Evolutionary conservation across 2,888 invertebrate genomes (phyloP).

Genomic region (Tipula vernalis): DNA sequence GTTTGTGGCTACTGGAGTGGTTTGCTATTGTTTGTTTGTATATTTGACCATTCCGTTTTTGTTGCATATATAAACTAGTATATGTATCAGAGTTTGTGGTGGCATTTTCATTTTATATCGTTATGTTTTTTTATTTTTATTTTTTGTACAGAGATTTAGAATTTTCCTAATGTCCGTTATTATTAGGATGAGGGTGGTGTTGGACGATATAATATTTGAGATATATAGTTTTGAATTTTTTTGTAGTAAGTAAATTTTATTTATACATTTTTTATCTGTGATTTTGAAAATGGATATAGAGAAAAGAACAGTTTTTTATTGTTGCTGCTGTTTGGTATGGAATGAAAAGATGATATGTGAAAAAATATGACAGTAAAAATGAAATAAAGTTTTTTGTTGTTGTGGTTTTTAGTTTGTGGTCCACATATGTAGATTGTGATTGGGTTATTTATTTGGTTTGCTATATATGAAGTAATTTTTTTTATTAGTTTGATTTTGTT

Average conservation of each 20-base stretch:
- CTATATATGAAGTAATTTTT: neutral
- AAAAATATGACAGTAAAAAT: constrained; percentile 6
- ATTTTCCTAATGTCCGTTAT: neutral
- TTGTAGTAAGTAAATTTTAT: neutral
- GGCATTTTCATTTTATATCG: neutral
- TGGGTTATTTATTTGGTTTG: neutral
- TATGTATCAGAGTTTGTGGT: neutral
- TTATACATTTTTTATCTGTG: neutral
- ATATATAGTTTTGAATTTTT: neutral
- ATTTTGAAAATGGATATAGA: constrained; percentile 4
- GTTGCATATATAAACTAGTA: neutral
- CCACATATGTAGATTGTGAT: neutral
- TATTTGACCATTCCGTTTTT: neutral
- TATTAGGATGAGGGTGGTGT: neutral
- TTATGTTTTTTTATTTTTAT: neutral
- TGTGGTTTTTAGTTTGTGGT: constrained; percentile 4
- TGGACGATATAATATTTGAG: neutral
- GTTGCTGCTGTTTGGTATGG: neutral
- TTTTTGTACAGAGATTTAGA: neutral
- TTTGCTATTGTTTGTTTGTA: neutral
- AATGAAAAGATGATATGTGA: constrained; percentile 8
- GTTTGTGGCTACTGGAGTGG: neutral
- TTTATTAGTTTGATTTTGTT: neutral
- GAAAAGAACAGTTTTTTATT: neutral
- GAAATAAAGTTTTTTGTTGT: neutral